phyloP scores from a whole-genome alignment of 2,113 vertebrate species.

The Mobula birostris region DNA sequence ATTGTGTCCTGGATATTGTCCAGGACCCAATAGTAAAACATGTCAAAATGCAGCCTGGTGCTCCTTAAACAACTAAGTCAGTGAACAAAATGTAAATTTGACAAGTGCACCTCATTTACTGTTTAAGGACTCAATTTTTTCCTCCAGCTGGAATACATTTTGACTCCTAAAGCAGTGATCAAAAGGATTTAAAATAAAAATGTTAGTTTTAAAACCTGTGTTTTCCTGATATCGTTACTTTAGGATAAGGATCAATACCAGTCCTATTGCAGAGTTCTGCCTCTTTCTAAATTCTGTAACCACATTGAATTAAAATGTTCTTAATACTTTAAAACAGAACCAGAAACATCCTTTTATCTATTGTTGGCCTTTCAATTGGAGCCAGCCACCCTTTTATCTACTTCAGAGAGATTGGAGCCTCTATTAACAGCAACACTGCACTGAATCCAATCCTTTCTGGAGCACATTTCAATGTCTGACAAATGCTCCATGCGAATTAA shows the following conservation, averaged over 20 bases:
- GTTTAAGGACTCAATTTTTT: too few species aligned
- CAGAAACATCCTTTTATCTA: conserved; percentile 19
- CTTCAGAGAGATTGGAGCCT: not conserved
- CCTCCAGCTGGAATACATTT: too few species aligned
- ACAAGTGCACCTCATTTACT: too few species aligned
- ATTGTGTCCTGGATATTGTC: too few species aligned
- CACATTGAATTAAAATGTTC: not conserved
- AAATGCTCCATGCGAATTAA: not conserved
- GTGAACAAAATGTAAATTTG: too few species aligned
- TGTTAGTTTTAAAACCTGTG: conserved; percentile 9
- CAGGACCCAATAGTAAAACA: too few species aligned
- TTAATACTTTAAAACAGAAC: not conserved
- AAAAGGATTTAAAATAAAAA: not conserved
- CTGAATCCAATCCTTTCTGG: not conserved
- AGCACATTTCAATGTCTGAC: not conserved
- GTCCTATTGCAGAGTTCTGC: not conserved
- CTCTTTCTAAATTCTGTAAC: not conserved
- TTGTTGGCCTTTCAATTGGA: not conserved
- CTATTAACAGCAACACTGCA: not conserved
- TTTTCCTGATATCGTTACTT: not conserved
- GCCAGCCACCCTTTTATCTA: not conserved
- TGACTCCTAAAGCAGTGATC: not conserved
- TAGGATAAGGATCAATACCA: not conserved
- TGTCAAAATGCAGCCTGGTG: too few species aligned
- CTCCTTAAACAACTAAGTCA: too few species aligned